These are phyloP conservation scores for Andrena chrysosceles DNA, from an alignment of 2,888 invertebrate species.

Conservation along the genomic window DNA sequence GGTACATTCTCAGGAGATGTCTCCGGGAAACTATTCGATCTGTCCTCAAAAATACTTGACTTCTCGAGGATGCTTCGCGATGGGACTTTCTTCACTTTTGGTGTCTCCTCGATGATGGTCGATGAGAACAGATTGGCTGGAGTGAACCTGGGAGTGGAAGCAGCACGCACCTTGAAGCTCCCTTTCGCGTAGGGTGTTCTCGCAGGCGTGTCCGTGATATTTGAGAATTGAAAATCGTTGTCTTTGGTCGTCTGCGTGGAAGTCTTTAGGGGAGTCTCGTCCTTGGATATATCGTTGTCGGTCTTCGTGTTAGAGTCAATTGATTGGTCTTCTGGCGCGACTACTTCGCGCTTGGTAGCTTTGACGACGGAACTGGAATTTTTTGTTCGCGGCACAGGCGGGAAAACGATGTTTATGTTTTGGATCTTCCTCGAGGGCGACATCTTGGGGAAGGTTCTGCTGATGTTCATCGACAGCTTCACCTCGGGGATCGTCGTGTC, in stretches of 20 bases:
- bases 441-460: slow-evolving; percentile 74
- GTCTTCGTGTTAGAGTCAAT: neutral
- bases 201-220: neutral
- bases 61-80: slow-evolving; percentile 17
- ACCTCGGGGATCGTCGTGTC: slow-evolving; percentile 26
- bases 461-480: slow-evolving; percentile 37
- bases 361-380: rapidly evolving
- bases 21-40: neutral
- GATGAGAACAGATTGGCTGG: slow-evolving; percentile 20
- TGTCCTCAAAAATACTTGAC: slow-evolving; percentile 23
- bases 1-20: too few relatives aligned
- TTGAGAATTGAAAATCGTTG: neutral
- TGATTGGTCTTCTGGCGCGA: neutral
- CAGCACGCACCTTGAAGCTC: slow-evolving; percentile 16
- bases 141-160: slow-evolving; percentile 43
- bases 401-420: slow-evolving; percentile 76
- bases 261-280: neutral
- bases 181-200: neutral
- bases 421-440: slow-evolving; percentile 76
- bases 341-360: neutral
- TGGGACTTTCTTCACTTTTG: neutral
- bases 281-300: neutral
- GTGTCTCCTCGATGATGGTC: slow-evolving; percentile 22
- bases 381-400: neutral
- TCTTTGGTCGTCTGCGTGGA: neutral